Evolutionary conservation across 2,888 invertebrate genomes (phyloP).

Genomic region (Ptychoptera contaminata): DNA sequence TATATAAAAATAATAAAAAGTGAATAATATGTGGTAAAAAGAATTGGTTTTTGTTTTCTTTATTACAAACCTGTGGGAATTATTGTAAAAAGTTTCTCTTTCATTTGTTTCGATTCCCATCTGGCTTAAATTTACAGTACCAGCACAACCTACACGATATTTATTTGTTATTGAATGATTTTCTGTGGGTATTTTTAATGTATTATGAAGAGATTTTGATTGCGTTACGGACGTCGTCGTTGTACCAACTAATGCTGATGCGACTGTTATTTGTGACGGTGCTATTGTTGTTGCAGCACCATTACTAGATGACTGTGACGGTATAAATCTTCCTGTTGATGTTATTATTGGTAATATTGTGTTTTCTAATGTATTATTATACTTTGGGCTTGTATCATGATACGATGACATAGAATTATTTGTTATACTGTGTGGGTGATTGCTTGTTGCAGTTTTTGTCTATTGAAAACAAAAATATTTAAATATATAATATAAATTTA

Average conservation of each 20-base stretch:
- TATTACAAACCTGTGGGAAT: slow-evolving; percentile 3
- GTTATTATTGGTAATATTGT: too few species aligned
- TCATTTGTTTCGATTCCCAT: neutral
- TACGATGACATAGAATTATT: too few species aligned
- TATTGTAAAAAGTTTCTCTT: slow-evolving; percentile 6
- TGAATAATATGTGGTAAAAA: neutral
- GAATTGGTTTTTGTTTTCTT: neutral
- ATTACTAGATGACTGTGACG: too few species aligned
- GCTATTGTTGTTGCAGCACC: slow-evolving; percentile 18
- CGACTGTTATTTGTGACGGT: slow-evolving; percentile 12
- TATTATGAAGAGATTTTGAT: slow-evolving; percentile 13
- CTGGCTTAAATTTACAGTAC: neutral
- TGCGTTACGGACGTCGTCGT: slow-evolving; percentile 16
- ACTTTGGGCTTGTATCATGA: too few species aligned
- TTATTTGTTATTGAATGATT: slow-evolving; percentile 2
- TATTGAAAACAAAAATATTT: too few species aligned
- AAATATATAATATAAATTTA: too few species aligned
- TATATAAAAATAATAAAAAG: neutral
- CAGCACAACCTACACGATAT: slow-evolving; percentile 1
- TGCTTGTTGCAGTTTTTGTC: too few species aligned
- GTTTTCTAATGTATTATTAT: too few species aligned
- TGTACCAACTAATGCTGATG: slow-evolving; percentile 14
- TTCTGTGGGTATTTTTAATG: slow-evolving; percentile 3
- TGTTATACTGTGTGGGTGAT: too few species aligned
- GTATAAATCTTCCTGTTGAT: too few species aligned